Percentiles rank a stretch among this genome's conserved stretches.
Evolutionary conservation across 2,797 vertebrate species (phyloP).

Genomic region (Sternotherus odoratus): DNA sequence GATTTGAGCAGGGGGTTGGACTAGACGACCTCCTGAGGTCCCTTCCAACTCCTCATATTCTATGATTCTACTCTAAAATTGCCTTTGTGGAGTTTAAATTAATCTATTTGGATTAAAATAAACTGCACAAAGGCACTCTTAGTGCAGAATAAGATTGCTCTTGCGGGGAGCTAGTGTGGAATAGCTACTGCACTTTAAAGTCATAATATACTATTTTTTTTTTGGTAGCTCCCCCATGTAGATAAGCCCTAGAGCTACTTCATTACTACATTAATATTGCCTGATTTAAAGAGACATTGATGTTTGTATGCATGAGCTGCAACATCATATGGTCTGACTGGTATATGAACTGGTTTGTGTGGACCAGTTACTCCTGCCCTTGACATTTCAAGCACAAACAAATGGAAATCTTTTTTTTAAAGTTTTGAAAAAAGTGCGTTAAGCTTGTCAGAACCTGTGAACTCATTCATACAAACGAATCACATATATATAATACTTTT

Average conservation of each 20-base stretch:
- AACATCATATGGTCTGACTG: background rate
- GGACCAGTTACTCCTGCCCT: background rate
- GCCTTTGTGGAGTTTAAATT: background rate
- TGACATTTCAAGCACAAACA: background rate
- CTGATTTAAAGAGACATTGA: background rate
- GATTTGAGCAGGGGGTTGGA: too few species aligned
- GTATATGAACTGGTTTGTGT: background rate
- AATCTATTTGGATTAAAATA: background rate
- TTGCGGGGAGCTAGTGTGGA: background rate
- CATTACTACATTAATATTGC: background rate
- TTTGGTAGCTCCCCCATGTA: background rate
- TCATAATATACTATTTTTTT: background rate
- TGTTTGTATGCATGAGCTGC: fast-evolving
- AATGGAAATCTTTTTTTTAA: background rate
- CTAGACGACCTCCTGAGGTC: too few species aligned
- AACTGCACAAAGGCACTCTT: background rate
- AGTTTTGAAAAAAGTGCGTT: background rate
- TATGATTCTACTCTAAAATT: background rate
- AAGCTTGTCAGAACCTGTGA: background rate
- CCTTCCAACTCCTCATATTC: too few species aligned
- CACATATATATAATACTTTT: background rate
- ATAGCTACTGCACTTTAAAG: background rate
- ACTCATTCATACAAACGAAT: background rate
- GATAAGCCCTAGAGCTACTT: background rate
- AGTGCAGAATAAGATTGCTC: background rate